Evolutionary conservation across 2,888 invertebrate genomes (phyloP), one percentile per base, ranked within the genome.

Genomic region (Dryadula phaetusa): DNA sequence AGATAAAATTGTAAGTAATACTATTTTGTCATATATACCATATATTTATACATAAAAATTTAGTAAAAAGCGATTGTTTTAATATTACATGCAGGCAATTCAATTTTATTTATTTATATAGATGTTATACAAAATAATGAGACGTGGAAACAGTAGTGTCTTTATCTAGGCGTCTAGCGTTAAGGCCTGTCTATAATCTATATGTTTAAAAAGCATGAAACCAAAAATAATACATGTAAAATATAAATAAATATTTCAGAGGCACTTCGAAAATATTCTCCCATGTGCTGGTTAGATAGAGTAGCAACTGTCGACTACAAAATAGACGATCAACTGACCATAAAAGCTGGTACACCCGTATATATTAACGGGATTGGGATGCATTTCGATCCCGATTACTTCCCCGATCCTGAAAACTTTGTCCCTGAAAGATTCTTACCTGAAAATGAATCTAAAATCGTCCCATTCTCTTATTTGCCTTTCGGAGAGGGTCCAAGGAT

Each of bases 401-500:
- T 82, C 75, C 88, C 93, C 0, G 85, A 94, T 8, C 94, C 94
- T 0, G 74, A 80, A 0, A 86, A 86, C 72, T 94, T 94, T 72
- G 87, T 93, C 72, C 94, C 94, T 10, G 85, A 93, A 64, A 77
- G 94, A 64, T 94, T 94, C 71, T 88, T 83, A 25, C 90, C 93
- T 0, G 93, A 94, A 71, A 94, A 94, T 70, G 92, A 92, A 70
- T 75, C 79, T 0, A 83, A 87, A 0, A 75, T 77, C 5, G 67
- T 68, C 4, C 76, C 80, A 0, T 76, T 74, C 44, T 74, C 76
- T 1, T 94, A 88, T 67, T 68, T 92, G 68, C 94, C 94, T 0
- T 94, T 94, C 70, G 94, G 94, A 1, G 70, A 87, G 1, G 95
- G 95, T 2, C 94, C 93, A 0, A 87, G 94, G 53, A 92, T 85